phyloP scores from a whole-genome alignment of 2,797 vertebrate species.

The Ptychadena robeensis region DNA sequence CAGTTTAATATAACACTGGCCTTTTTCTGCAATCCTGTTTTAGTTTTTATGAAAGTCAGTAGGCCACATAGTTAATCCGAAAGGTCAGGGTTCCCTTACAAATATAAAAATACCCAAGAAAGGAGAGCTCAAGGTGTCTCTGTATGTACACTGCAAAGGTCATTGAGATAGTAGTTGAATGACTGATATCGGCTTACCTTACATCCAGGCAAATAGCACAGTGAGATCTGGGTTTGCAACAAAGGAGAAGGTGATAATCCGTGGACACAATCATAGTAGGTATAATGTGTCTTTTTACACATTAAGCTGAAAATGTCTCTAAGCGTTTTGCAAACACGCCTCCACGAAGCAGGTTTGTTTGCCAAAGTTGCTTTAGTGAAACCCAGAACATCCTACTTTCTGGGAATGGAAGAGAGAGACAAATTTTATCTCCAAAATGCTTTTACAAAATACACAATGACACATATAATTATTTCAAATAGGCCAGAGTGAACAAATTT shows the following conservation, averaged over 20 bases:
- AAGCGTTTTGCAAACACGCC: neutral
- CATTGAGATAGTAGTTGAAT: neutral
- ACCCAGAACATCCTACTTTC: neutral
- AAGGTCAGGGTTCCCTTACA: neutral
- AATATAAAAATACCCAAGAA: neutral
- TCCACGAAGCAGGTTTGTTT: neutral
- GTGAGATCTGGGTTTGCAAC: neutral
- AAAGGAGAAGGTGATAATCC: neutral
- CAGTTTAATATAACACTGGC: too few relatives aligned
- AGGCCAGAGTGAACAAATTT: neutral
- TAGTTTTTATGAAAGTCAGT: neutral
- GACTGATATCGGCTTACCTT: neutral
- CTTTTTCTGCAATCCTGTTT: neutral
- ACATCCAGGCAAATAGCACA: neutral
- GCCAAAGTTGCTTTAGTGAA: neutral
- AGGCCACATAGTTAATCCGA: neutral
- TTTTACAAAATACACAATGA: neutral
- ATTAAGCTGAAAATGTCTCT: neutral
- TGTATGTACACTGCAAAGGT: neutral
- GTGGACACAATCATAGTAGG: neutral
- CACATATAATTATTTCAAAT: neutral
- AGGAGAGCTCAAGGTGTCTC: neutral
- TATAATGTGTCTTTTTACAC: neutral
- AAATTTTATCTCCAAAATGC: too few relatives aligned
- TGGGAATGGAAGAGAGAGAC: neutral